phyloP scores from a whole-genome alignment of 2,888 invertebrate genomes.

The Priocnemis perturbator region DNA sequence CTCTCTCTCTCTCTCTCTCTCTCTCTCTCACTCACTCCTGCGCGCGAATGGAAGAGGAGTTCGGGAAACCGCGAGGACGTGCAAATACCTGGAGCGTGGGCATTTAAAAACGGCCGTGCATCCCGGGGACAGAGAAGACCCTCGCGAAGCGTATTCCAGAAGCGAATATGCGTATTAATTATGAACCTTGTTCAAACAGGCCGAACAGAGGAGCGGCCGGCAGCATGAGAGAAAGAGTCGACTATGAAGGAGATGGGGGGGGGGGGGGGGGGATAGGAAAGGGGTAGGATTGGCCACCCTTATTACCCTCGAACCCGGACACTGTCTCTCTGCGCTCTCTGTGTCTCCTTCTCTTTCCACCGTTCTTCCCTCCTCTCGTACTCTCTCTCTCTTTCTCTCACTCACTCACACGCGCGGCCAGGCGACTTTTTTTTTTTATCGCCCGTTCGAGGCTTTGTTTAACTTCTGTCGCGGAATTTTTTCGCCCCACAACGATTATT shows the following conservation, averaged over 20 bases:
- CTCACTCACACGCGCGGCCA: not conserved
- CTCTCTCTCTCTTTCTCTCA: not conserved
- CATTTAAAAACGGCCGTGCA: constrained; percentile 54
- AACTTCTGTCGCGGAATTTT: constrained; percentile 73
- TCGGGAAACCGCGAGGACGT: constrained; percentile 24
- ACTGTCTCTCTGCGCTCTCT: constrained; percentile 13
- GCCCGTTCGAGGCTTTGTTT: constrained; percentile 69
- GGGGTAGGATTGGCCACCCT: constrained; percentile 54
- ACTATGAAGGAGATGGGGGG: constrained; percentile 5
- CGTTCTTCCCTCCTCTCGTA: constrained; percentile 6
- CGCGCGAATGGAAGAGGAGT: constrained; percentile 4
- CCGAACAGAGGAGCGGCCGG: constrained; percentile 55
- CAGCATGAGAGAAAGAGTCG: constrained; percentile 2
- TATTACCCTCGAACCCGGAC: constrained; percentile 60
- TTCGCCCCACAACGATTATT: constrained; percentile 66
- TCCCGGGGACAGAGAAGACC: constrained; percentile 13
- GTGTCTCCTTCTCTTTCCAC: not conserved
- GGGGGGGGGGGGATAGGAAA: constrained; percentile 8
- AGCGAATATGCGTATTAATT: constrained; percentile 73
- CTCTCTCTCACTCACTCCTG: too few relatives aligned
- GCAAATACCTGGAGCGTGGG: constrained; percentile 44
- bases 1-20: too few relatives aligned
- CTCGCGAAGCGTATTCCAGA: constrained; percentile 47
- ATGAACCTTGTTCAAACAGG: constrained; percentile 74
- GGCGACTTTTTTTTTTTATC: constrained; percentile 32